These are phyloP conservation scores for Anguilla anguilla DNA, from an alignment of 2,797 vertebrate species.

Conservation along the genomic window DNA sequence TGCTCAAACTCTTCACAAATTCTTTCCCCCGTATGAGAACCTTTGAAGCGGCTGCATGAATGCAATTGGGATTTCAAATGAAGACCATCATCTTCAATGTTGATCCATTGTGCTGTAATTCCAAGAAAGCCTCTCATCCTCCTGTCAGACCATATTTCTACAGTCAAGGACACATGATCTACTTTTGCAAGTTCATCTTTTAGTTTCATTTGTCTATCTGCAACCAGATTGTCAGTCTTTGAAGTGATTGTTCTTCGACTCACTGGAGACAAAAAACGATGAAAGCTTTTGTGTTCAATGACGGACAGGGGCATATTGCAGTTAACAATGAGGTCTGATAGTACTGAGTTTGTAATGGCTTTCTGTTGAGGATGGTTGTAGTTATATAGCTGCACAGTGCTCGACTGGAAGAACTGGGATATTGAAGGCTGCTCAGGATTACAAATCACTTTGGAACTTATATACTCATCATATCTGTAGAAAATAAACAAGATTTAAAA, in stretches of 20 bases:
- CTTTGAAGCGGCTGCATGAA: constrained; percentile 36
- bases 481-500: background rate
- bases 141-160: constrained; percentile 38
- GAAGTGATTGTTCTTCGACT: background rate
- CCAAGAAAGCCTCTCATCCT: constrained; percentile 28
- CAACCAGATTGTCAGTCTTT: background rate
- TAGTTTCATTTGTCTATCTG: constrained; percentile 27
- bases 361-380: constrained; percentile 32
- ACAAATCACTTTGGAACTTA: background rate
- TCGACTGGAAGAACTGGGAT: background rate
- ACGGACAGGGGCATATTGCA: constrained; percentile 41
- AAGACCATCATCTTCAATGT: constrained; percentile 26
- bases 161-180: constrained; percentile 37
- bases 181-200: constrained; percentile 26
- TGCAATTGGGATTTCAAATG: constrained; percentile 32
- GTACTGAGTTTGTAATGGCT: constrained; percentile 40
- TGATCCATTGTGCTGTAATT: constrained; percentile 25
- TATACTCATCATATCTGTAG: background rate
- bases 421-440: background rate
- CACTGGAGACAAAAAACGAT: background rate
- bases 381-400: background rate
- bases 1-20: constrained; percentile 33
- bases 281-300: constrained; percentile 17
- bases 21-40: constrained; percentile 29
- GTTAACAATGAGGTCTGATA: constrained; percentile 36